Evolutionary conservation across 2,113 vertebrate species (phyloP).

Genomic region (Misgurnus mizolepis): DNA sequence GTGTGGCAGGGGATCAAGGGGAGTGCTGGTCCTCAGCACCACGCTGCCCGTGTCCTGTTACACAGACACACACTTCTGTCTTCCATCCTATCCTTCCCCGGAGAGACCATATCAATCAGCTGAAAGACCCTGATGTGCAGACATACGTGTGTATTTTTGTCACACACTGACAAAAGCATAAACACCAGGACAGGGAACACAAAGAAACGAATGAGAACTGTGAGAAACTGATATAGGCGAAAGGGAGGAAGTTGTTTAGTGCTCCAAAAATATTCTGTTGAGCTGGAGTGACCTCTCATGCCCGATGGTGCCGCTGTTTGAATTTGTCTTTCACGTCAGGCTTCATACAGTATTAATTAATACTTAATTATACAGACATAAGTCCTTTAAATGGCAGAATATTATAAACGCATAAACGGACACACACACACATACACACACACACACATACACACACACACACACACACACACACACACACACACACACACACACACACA

Average conservation of each 20-base stretch:
- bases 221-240: not conserved
- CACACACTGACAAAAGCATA: slow-evolving; percentile 1
- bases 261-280: slow-evolving; percentile 13
- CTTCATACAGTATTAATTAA: too few species aligned
- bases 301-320: not conserved
- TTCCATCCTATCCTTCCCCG: not conserved
- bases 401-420: too few species aligned
- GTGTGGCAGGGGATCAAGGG: slow-evolving; percentile 24
- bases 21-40: not conserved
- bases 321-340: too few species aligned
- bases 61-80: not conserved
- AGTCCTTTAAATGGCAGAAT: too few species aligned
- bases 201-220: not conserved
- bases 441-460: too few species aligned
- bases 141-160: slow-evolving; percentile 15
- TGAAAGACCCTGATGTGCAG: slow-evolving; percentile 28
- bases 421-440: too few species aligned
- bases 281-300: not conserved
- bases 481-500: too few species aligned
- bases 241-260: not conserved
- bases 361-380: too few species aligned
- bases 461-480: too few species aligned
- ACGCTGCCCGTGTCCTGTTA: slow-evolving; percentile 13
- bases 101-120: slow-evolving; percentile 37
- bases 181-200: not conserved